phyloP scores from a whole-genome alignment of 2,113 vertebrate species.

The Naja naja region DNA sequence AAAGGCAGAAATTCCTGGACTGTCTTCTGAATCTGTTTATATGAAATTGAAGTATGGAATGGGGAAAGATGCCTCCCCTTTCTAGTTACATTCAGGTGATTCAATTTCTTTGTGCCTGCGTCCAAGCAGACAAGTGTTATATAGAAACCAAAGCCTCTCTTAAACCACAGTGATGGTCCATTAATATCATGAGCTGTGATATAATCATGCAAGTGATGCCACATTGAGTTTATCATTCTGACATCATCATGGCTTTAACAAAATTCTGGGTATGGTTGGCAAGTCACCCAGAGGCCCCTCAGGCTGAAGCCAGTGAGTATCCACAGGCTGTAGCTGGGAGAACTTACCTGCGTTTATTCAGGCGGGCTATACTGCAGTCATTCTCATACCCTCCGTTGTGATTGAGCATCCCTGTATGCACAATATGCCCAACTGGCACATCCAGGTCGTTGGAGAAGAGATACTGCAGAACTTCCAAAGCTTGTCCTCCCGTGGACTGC shows the following conservation, averaged over 20 bases:
- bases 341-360: constrained; percentile 91
- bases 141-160: background rate
- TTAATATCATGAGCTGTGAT: background rate
- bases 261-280: background rate
- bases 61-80: background rate
- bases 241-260: background rate
- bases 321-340: background rate
- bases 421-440: constrained; percentile 93
- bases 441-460: constrained; percentile 95
- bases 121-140: background rate
- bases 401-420: constrained; percentile 97
- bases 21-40: background rate
- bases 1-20: background rate
- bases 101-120: background rate
- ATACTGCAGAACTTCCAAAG: constrained; percentile 85
- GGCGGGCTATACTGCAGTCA: constrained; percentile 91
- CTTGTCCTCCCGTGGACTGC: constrained; percentile 86
- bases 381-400: constrained; percentile 93
- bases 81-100: background rate
- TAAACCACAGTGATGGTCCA: background rate
- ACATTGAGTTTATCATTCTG: background rate
- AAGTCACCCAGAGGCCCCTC: background rate
- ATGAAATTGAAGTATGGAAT: background rate
- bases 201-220: background rate
- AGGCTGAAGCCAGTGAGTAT: background rate